These are phyloP conservation scores for Campylorhamphus procurvoides DNA, from an alignment of 2,113 vertebrate species.

Conservation along the genomic window DNA sequence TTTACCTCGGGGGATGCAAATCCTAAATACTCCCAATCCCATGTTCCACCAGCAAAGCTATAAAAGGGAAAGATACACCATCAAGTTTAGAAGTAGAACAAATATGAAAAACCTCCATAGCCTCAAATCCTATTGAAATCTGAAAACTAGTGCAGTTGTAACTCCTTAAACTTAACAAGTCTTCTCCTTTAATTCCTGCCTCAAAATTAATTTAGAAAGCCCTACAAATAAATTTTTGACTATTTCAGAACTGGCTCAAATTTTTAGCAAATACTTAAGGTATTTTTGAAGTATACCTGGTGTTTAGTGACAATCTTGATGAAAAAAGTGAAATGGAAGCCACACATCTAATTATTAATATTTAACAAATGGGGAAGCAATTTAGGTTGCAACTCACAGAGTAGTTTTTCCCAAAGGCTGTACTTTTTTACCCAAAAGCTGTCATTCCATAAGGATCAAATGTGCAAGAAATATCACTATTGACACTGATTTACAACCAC, in stretches of 20 bases:
- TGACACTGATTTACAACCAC: neutral
- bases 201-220: neutral
- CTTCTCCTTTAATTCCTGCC: neutral
- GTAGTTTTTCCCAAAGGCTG: neutral
- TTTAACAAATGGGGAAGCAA: neutral
- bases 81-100: conserved; percentile 47
- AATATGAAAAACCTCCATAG: neutral
- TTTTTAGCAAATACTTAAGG: neutral
- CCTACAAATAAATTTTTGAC: neutral
- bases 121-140: neutral
- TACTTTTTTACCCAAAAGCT: neutral
- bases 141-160: neutral
- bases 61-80: conserved; percentile 67
- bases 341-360: neutral
- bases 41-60: conserved; percentile 97
- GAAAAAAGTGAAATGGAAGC: neutral
- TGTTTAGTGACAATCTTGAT: neutral
- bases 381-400: neutral
- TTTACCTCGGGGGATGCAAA: conserved; percentile 98
- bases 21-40: conserved; percentile 99
- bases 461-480: neutral
- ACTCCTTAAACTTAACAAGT: neutral
- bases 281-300: neutral
- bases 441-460: neutral
- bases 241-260: neutral